Percentiles rank a stretch among this genome's conserved stretches.
Evolutionary conservation across 2,113 vertebrate species (phyloP).

Genomic region (Microcebus murinus): DNA sequence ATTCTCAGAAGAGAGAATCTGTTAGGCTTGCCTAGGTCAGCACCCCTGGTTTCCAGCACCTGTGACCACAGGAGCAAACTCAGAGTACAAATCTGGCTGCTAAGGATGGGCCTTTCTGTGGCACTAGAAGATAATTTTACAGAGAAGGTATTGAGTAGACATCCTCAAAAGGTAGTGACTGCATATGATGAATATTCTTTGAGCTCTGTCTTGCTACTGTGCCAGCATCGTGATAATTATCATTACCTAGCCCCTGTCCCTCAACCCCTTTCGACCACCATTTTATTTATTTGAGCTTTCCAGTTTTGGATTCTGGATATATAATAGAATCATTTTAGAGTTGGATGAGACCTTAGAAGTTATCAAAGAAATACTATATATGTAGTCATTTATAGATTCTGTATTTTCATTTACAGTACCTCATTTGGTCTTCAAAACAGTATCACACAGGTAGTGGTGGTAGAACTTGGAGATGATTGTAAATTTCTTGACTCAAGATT

Average conservation of each 20-base stretch:
- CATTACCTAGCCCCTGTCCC: neutral
- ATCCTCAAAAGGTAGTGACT: neutral
- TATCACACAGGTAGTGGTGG: neutral
- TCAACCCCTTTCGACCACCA: neutral
- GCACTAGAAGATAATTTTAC: slow-evolving; percentile 12
- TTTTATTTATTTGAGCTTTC: slow-evolving; percentile 52
- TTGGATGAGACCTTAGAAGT: slow-evolving; percentile 32
- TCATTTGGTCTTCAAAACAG: slow-evolving; percentile 14
- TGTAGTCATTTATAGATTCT: slow-evolving; percentile 13
- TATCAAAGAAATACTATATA: neutral
- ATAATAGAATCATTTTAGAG: slow-evolving; percentile 36
- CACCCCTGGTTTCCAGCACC: neutral
- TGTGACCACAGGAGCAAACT: neutral
- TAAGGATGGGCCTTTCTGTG: slow-evolving; percentile 19
- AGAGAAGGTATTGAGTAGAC: slow-evolving; percentile 11
- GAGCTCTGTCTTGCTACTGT: neutral
- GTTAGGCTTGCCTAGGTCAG: neutral
- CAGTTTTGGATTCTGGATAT: slow-evolving; percentile 44
- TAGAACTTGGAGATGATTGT: neutral
- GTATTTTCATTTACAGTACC: slow-evolving; percentile 5
- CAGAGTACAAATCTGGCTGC: neutral
- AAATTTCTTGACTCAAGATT: slow-evolving; percentile 19
- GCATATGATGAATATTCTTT: neutral
- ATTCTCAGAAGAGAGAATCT: slow-evolving; percentile 24
- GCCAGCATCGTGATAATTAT: neutral